These are phyloP conservation scores for Horisme vitalbata DNA, from an alignment of 2,888 invertebrate species.

Conservation along the genomic window DNA sequence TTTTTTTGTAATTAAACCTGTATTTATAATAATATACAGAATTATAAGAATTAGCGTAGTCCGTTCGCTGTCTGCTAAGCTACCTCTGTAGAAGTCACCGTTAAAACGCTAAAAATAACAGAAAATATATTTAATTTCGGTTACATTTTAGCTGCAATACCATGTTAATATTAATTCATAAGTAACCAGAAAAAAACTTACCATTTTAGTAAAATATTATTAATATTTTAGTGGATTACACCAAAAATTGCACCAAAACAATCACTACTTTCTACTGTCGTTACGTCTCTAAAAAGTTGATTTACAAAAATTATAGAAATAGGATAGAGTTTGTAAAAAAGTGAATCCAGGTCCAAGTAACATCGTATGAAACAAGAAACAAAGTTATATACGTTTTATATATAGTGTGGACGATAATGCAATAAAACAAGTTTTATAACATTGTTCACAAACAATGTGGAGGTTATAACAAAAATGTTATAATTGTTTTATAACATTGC, in stretches of 20 bases:
- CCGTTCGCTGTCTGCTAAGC: constrained; percentile 32
- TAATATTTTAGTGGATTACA: constrained; percentile 40
- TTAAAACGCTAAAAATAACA: constrained; percentile 52
- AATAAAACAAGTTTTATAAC: too few species aligned
- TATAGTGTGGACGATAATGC: too few species aligned
- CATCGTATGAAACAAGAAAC: too few species aligned
- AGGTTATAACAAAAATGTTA: too few species aligned
- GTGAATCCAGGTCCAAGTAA: too few species aligned
- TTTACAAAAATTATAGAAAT: neutral
- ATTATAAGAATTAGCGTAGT: neutral
- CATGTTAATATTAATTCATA: constrained; percentile 26
- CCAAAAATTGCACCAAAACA: constrained; percentile 51
- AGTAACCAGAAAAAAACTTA: constrained; percentile 25
- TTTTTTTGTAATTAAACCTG: too few species aligned
- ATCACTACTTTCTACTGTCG: constrained; percentile 38
- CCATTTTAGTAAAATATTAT: constrained; percentile 27
- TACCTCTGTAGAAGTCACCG: constrained; percentile 47
- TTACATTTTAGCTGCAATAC: constrained; percentile 25
- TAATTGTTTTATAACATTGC: too few species aligned
- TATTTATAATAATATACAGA: too few species aligned
- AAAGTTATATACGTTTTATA: too few species aligned
- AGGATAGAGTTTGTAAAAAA: too few species aligned
- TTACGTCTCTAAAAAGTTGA: constrained; percentile 23
- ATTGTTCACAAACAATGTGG: too few species aligned
- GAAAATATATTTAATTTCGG: constrained; percentile 32